Evolutionary conservation across 1,140 invertebrate genomes (phyloP).

Genomic region (Psix sp.): DNA sequence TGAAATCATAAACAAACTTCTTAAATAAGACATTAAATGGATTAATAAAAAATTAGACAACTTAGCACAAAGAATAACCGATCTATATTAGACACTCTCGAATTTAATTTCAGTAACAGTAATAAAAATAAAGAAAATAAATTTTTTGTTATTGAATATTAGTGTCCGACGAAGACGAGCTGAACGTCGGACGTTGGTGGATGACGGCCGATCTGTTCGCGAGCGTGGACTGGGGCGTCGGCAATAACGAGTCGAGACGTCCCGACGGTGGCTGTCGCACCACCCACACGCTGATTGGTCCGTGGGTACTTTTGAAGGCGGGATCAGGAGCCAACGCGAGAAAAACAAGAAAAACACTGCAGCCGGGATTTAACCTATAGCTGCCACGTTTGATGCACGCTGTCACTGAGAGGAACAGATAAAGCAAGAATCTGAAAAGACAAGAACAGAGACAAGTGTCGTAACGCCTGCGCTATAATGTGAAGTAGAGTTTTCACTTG

Average conservation of each 20-base stretch:
- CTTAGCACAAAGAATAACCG: too few species aligned
- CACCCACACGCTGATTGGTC: slow-evolving; percentile 70
- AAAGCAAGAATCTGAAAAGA: slow-evolving; percentile 21
- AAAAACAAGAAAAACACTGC: slow-evolving; percentile 74
- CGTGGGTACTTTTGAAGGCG: slow-evolving; percentile 75
- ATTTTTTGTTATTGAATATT: slow-evolving; percentile 17
- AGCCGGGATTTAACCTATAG: slow-evolving; percentile 78
- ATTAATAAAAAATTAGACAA: too few species aligned
- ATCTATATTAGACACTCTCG: too few species aligned
- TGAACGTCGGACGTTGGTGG: slow-evolving; percentile 56
- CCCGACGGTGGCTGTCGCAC: slow-evolving; percentile 56
- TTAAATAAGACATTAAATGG: too few species aligned
- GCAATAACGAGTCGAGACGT: slow-evolving; percentile 64
- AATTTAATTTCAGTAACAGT: too few species aligned
- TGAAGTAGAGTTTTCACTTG: too few species aligned
- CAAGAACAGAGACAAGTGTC: slow-evolving; percentile 39
- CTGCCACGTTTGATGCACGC: slow-evolving; percentile 74
- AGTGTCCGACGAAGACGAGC: slow-evolving; percentile 22
- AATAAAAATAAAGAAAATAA: too few species aligned
- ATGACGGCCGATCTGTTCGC: slow-evolving; percentile 64
- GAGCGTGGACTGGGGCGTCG: slow-evolving; percentile 60
- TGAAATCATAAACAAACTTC: too few species aligned
- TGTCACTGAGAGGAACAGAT: slow-evolving; percentile 37
- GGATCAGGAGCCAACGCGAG: slow-evolving; percentile 76
- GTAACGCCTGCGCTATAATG: slow-evolving; percentile 63